phyloP scores from a whole-genome alignment of 2,797 vertebrate species.

The Capromys pilorides region DNA sequence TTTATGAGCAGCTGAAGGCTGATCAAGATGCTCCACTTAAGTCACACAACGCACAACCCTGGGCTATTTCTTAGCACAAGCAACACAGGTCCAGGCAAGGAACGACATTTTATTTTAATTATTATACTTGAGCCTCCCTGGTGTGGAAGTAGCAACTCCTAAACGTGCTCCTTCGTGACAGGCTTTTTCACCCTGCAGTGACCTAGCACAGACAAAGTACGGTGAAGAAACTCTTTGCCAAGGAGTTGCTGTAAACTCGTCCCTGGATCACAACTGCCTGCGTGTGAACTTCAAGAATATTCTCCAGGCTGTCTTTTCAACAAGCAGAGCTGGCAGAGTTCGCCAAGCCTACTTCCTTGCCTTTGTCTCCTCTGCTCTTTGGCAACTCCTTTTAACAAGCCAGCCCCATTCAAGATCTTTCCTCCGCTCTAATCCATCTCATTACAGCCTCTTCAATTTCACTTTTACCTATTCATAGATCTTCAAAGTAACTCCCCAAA shows the following conservation, averaged over 20 bases:
- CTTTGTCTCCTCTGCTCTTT: neutral
- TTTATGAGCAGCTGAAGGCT: slow-evolving; percentile 67
- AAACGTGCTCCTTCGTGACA: neutral
- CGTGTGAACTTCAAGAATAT: slow-evolving; percentile 26
- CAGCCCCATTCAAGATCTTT: slow-evolving; percentile 14
- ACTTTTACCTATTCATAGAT: slow-evolving; percentile 29
- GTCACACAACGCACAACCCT: slow-evolving; percentile 46
- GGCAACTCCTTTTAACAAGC: neutral
- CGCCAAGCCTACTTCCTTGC: neutral
- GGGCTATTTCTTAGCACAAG: slow-evolving; percentile 44
- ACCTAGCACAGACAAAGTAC: neutral
- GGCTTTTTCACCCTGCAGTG: neutral
- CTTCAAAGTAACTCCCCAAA: slow-evolving; percentile 58
- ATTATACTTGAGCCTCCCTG: slow-evolving; percentile 44
- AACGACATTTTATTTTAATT: slow-evolving; percentile 58
- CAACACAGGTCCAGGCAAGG: slow-evolving; percentile 34
- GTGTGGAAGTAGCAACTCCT: neutral
- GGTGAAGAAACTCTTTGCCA: slow-evolving; percentile 42
- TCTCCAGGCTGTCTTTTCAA: slow-evolving; percentile 43
- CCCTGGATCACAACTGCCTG: neutral
- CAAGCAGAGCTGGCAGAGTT: slow-evolving; percentile 1
- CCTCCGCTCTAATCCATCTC: neutral
- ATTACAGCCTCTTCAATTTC: neutral
- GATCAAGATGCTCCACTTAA: slow-evolving; percentile 47
- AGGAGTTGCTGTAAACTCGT: neutral